phyloP scores from a whole-genome alignment of 2,888 invertebrate species.

The Buathra laborator region DNA sequence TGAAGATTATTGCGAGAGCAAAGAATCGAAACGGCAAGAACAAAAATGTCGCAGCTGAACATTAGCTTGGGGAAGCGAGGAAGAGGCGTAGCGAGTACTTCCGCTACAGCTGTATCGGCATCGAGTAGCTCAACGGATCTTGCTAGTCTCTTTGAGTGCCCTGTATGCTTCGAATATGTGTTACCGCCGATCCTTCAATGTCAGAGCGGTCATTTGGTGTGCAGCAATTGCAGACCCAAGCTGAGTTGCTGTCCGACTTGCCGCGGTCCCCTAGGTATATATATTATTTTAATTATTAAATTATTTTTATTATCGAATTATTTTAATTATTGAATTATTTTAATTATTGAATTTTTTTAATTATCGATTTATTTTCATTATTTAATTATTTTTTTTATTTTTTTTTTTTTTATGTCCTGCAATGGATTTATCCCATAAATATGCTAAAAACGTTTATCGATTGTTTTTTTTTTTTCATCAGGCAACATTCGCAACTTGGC shows the following conservation, averaged over 20 bases:
- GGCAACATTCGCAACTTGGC: slow-evolving; percentile 99
- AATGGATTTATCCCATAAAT: too few species aligned
- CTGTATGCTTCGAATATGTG: slow-evolving; percentile 99
- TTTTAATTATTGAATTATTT: too few species aligned
- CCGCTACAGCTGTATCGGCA: slow-evolving; percentile 87
- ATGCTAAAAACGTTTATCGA: not conserved
- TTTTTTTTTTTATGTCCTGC: too few species aligned
- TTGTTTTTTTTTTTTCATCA: slow-evolving; percentile 76
- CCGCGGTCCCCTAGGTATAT: slow-evolving; percentile 94
- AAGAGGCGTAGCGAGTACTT: slow-evolving; percentile 82
- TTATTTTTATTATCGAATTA: too few species aligned
- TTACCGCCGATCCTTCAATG: slow-evolving; percentile 99
- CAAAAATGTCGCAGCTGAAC: slow-evolving; percentile 83
- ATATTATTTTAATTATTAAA: not conserved
- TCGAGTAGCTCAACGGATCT: slow-evolving; percentile 93
- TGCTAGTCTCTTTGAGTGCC: slow-evolving; percentile 97
- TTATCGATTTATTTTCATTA: too few species aligned
- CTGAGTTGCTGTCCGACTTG: slow-evolving; percentile 99
- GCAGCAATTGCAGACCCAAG: slow-evolving; percentile 98
- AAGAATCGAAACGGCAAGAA: not conserved
- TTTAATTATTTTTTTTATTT: too few species aligned
- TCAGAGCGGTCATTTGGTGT: slow-evolving; percentile 99
- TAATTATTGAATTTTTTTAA: too few species aligned
- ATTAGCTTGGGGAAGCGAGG: slow-evolving; percentile 83
- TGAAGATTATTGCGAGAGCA: not conserved